A percentile compares a stretch with the other conserved stretches of the same genome.
Evolutionary conservation across 2,888 invertebrate species (phyloP).

Genomic region (Catocala nupta): DNA sequence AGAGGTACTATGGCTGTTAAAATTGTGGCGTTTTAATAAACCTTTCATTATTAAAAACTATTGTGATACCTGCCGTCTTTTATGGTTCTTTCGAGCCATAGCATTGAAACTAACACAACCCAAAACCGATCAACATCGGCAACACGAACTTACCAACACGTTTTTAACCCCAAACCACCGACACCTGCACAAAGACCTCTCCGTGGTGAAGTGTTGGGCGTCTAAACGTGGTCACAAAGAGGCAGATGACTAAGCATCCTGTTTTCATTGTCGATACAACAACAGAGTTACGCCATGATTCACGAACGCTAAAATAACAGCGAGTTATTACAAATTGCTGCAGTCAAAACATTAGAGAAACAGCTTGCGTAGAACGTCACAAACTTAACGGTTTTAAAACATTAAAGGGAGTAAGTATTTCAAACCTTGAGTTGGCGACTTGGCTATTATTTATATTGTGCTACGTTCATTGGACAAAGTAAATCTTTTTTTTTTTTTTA

Average conservation of each 20-base stretch:
- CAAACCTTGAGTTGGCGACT: not conserved
- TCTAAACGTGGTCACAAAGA: slow-evolving; percentile 50
- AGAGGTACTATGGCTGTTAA: too few relatives aligned
- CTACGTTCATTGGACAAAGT: too few relatives aligned
- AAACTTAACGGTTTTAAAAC: not conserved
- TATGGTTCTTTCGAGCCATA: too few relatives aligned
- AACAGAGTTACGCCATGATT: slow-evolving; percentile 55
- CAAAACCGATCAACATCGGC: too few relatives aligned
- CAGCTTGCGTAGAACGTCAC: slow-evolving; percentile 3
- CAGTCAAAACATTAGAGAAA: slow-evolving; percentile 46
- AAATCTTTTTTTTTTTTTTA: too few relatives aligned
- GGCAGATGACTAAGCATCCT: slow-evolving; percentile 68
- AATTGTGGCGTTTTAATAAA: too few relatives aligned
- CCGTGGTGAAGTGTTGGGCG: slow-evolving; percentile 24
- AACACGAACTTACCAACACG: not conserved
- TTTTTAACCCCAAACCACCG: not conserved
- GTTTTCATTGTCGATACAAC: slow-evolving; percentile 72
- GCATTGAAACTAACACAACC: too few relatives aligned
- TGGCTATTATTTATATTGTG: not conserved
- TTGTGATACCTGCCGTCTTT: too few relatives aligned
- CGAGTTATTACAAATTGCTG: slow-evolving; percentile 42
- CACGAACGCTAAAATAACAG: slow-evolving; percentile 55
- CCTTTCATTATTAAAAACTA: too few relatives aligned
- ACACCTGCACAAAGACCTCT: slow-evolving; percentile 23
- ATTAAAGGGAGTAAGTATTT: slow-evolving; percentile 1